Evolutionary conservation across 2,797 vertebrate genomes (phyloP).

Genomic region (Odontamblyopus lacepedii): DNA sequence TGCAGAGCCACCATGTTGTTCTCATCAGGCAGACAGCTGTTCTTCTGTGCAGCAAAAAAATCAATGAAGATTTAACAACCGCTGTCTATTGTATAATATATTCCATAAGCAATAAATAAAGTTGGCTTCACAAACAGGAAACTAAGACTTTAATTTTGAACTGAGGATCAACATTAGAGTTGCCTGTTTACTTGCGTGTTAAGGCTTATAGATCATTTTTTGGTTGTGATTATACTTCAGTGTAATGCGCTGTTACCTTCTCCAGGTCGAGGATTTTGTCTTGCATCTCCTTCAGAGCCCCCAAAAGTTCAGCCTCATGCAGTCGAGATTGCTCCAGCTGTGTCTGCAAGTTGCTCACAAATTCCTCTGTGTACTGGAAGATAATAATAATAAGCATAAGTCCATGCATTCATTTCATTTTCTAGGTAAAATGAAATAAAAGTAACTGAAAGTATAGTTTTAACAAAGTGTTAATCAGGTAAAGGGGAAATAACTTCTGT

Average conservation of each 20-base stretch:
- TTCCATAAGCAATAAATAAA: too few species aligned
- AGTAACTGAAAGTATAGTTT: neutral
- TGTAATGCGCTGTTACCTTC: slow-evolving; percentile 76
- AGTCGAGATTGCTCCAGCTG: slow-evolving; percentile 90
- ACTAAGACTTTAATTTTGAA: neutral
- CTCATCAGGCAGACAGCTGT: slow-evolving; percentile 88
- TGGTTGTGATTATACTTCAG: neutral
- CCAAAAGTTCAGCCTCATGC: slow-evolving; percentile 85
- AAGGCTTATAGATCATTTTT: too few species aligned
- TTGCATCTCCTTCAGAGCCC: slow-evolving; percentile 93
- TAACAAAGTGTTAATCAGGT: neutral
- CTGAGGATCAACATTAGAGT: too few species aligned
- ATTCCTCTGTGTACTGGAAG: slow-evolving; percentile 83
- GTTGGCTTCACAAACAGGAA: neutral
- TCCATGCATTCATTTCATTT: neutral
- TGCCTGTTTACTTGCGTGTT: neutral
- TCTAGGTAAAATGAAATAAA: neutral
- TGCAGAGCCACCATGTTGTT: slow-evolving; percentile 87
- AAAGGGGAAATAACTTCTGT: neutral
- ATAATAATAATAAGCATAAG: neutral
- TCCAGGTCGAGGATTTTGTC: slow-evolving; percentile 95
- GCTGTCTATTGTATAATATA: neutral
- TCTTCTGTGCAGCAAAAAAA: slow-evolving; percentile 74
- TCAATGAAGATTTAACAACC: neutral
- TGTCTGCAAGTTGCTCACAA: slow-evolving; percentile 85